Evolutionary conservation across 2,797 vertebrate genomes (phyloP), one percentile per base, ranked within the genome.

Genomic region (Tadarida brasiliensis): DNA sequence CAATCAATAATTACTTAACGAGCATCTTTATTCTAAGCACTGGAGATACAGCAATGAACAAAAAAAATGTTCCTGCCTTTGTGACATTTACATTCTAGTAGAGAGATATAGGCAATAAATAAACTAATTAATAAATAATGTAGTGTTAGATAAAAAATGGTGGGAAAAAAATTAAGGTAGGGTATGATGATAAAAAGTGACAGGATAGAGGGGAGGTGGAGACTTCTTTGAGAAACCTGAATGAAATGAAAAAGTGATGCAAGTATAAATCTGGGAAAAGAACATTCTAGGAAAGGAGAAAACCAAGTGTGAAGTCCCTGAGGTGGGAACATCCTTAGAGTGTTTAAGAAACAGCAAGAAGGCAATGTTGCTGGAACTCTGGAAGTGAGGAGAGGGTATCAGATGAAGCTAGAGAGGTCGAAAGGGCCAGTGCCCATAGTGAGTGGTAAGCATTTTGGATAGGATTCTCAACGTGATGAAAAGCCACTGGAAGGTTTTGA

Each of bases 41-140:
- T 17, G 2, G 8, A 47, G 54, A 90, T 65, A 77, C 0, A 35
- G 56, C 54, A 78, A 44, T 16, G 30, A 77, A 82, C 33, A 89
- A 86, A 84, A 84, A 93, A 86, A 82, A 51, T 24, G 17, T 44
- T 81, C 33, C 51, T 92, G 80, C 19, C 77, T 35, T 90, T 90
- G 16, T 57, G 16, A 87, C 65, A 28, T 26, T 84, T 65, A 78
- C 14, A 71, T 80, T 84, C 39, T 70, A 92, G 28, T 44, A 74
- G 19, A 10, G 70, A 47, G 17, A 94, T 70, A 49, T 16, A 39
- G 80, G 63, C 17, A 33, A 80, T 33, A 89, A 47, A 90, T 6
- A 71, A 71, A 84, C 11, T 6, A 85, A 84, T 35, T 10, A 54
- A 54, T 44, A 51, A 61, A 63, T 28, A 76, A 68, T 33, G 11